Evolutionary conservation across 2,888 invertebrate genomes (phyloP).

Genomic region (Chesias legatella): DNA sequence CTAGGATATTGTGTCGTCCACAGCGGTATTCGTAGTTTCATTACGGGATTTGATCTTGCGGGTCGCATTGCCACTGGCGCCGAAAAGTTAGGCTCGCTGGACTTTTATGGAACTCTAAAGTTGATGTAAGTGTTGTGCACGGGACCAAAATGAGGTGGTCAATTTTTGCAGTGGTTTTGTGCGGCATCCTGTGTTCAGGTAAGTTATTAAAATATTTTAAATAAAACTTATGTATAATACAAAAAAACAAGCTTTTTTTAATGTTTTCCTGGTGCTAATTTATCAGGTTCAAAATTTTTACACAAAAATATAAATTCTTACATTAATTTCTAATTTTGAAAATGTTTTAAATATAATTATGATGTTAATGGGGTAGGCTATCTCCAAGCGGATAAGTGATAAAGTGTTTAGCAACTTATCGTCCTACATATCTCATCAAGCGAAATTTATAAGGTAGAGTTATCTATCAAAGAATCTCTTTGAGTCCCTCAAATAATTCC

Average conservation of each 20-base stretch:
- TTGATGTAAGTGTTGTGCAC: slow-evolving; percentile 18
- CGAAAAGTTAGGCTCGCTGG: slow-evolving; percentile 49
- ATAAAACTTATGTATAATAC: no score
- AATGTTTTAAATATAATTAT: no score
- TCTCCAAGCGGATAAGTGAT: no score
- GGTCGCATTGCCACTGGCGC: slow-evolving; percentile 6
- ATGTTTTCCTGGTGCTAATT: no score
- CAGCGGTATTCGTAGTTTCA: slow-evolving; percentile 7
- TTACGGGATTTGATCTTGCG: slow-evolving; percentile 5
- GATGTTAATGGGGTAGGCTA: no score
- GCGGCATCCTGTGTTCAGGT: slow-evolving; percentile 54
- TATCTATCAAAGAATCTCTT: slow-evolving; percentile 28
- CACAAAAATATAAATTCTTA: no score
- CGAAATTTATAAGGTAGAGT: slow-evolving; percentile 11
- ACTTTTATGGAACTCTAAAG: slow-evolving; percentile 11
- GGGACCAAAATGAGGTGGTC: slow-evolving; percentile 57
- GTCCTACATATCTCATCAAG: not conserved
- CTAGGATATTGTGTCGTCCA: slow-evolving; percentile 3
- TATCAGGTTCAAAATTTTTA: no score
- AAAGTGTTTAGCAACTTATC: no score
- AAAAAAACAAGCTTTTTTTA: no score
- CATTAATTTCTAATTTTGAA: no score
- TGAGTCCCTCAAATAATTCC: slow-evolving; percentile 34
- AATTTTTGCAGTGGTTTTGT: slow-evolving; percentile 37
- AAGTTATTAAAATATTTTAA: slow-evolving; percentile 28